Percentiles rank a stretch among this genome's conserved stretches.
Conservation (phyloP, 2,113 vertebrate genomes). For the Syngnathus floridae region DNA sequence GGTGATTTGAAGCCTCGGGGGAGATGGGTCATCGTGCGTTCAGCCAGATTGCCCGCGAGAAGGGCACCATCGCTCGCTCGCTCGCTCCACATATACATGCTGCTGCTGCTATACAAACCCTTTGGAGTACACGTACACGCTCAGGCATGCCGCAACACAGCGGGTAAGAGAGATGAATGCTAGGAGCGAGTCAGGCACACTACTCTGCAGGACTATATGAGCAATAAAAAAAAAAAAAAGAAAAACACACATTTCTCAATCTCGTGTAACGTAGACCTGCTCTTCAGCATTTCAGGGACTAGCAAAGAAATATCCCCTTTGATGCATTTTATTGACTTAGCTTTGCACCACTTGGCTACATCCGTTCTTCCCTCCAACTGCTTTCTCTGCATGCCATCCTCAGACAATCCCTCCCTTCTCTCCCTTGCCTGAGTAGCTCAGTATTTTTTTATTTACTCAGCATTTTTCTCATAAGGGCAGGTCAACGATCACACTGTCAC, state of each 20-base stretch:
- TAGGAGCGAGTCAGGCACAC: slow-evolving; percentile 26
- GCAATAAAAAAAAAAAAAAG: not conserved
- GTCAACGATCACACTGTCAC: not conserved
- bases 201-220: slow-evolving; percentile 9
- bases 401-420: slow-evolving; percentile 27
- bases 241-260: slow-evolving; percentile 1
- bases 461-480: not conserved
- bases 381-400: slow-evolving; percentile 19
- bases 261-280: slow-evolving; percentile 20
- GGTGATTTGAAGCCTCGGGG: slow-evolving; percentile 58
- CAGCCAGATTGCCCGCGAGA: slow-evolving; percentile 52
- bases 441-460: not conserved
- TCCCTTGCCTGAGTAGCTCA: slow-evolving; percentile 4
- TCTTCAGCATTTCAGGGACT: slow-evolving; percentile 19
- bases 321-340: slow-evolving; percentile 23
- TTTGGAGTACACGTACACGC: slow-evolving; percentile 36
- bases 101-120: slow-evolving; percentile 17
- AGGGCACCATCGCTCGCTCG: slow-evolving; percentile 26
- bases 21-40: slow-evolving; percentile 64
- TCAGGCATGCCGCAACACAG: slow-evolving; percentile 37
- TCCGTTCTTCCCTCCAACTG: slow-evolving; percentile 34
- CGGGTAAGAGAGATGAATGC: slow-evolving; percentile 17
- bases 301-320: slow-evolving; percentile 15
- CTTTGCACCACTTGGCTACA: slow-evolving; percentile 26
- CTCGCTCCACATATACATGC: slow-evolving; percentile 21